Evolutionary conservation across 2,797 vertebrate genomes (phyloP), one percentile per base, ranked within the genome.

Genomic region (Lagocephalus sceleratus): DNA sequence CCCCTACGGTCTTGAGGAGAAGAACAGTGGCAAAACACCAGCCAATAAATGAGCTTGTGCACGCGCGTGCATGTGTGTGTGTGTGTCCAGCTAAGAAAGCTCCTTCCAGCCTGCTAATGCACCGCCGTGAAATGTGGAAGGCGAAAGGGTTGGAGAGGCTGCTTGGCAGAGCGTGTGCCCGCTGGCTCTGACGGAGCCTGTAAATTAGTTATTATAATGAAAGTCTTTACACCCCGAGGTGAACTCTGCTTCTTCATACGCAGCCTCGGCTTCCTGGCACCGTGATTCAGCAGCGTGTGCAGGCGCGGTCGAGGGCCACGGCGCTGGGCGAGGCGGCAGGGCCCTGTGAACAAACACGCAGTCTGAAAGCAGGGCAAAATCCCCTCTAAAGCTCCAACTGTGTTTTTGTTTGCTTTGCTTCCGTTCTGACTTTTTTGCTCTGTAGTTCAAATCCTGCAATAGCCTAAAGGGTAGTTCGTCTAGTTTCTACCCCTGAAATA

Each of bases 151-250:
- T 53, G 51, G 76, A 78, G 71, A 54, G 64, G 21, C 60, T 66
- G 60, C 70, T 73, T 87, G 79, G 83, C 87, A 87, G 73, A 63
- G 52, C 63, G 54, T 41, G 60, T 47, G 47, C 70, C 81, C 69
- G 26, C 69, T 76, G 85, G 81, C 83, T 73, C 76, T 35, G 67
- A 59, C 48, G 32, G 50, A 76, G 75, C 75, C 59, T 68, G 60
- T 82, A 80, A 89, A 89, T 87, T 73, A 86, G 77, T 84, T 84
- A 78, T 82, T 85, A 81, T 83, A 81, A 86, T 85, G 78, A 79
- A 85, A 86, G 78, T 75, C 69, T 84, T 83, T 79, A 81, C 73
- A 52, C 75, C 84, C 70, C 63, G 68, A 70, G 71, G 75, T 78
- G 58, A 73, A 66, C 71, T 70, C 60, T 77, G 65, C 76, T 82